A percentile compares a stretch with the other conserved stretches of the same genome.
Conservation (phyloP, 2,888 invertebrate genomes). For the Seladonia tumulorum region DNA sequence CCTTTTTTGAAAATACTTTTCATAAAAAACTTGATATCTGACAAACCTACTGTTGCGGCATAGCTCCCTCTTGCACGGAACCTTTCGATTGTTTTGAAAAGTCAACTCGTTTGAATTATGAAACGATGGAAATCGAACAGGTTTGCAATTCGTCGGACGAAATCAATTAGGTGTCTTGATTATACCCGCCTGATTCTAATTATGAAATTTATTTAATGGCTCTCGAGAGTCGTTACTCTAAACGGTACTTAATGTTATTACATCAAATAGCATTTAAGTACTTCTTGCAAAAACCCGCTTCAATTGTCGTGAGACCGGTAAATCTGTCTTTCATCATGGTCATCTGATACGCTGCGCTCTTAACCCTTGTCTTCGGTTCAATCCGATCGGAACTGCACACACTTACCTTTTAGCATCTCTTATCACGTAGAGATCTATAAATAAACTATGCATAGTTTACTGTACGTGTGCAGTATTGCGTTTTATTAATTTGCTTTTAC, state of each 20-base stretch:
- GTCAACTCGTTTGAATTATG: neutral
- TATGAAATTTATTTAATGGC: conserved; percentile 57
- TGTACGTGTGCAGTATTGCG: neutral
- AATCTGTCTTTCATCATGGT: conserved; percentile 31
- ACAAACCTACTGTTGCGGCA: too few relatives aligned
- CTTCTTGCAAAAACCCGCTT: conserved; percentile 57
- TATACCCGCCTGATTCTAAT: conserved; percentile 55
- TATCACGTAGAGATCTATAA: neutral
- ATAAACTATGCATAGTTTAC: neutral
- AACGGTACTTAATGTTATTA: conserved; percentile 62
- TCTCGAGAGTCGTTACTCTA: conserved; percentile 59
- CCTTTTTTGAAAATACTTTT: too few relatives aligned
- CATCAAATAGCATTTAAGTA: conserved; percentile 58
- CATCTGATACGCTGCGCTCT: neutral
- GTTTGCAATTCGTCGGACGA: conserved; percentile 26
- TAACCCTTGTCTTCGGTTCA: neutral
- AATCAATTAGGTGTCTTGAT: conserved; percentile 51
- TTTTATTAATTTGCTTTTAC: neutral
- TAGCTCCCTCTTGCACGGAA: too few relatives aligned
- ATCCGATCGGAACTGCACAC: neutral
- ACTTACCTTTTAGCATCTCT: neutral
- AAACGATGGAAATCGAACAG: neutral
- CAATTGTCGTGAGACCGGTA: conserved; percentile 65
- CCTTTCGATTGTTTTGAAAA: neutral
- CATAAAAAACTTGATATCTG: too few relatives aligned